These are phyloP conservation scores for Lithosia quadra DNA, from an alignment of 2,888 invertebrate species.

Conservation along the genomic window DNA sequence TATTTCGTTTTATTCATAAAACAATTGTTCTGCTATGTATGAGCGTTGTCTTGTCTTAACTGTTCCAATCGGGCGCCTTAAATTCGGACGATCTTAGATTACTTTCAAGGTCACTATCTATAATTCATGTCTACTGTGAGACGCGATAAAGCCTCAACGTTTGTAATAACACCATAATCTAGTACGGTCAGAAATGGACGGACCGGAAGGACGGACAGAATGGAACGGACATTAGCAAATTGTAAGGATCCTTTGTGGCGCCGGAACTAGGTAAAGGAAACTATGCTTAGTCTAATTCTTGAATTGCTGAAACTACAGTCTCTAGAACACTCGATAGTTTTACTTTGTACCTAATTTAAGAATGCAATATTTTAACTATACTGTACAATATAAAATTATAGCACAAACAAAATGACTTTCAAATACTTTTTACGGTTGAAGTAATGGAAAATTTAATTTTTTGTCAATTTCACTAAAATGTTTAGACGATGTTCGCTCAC, in stretches of 20 bases:
- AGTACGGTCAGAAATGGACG: slow-evolving; percentile 27
- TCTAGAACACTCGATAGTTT: neutral
- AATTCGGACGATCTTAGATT: neutral
- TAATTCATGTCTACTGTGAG: neutral
- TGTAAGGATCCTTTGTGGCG: slow-evolving; percentile 40
- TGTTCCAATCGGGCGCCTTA: neutral
- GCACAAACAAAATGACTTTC: neutral
- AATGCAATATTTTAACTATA: neutral
- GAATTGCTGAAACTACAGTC: slow-evolving; percentile 8
- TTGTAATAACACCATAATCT: slow-evolving; percentile 24
- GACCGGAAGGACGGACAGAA: slow-evolving; percentile 22
- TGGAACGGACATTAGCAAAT: slow-evolving; percentile 38
- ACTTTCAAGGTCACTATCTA: neutral
- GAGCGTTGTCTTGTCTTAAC: neutral
- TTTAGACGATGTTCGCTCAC: slow-evolving; percentile 8
- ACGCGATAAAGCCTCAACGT: slow-evolving; percentile 6
- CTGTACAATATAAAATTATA: neutral
- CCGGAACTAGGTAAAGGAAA: slow-evolving; percentile 34
- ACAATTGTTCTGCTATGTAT: neutral
- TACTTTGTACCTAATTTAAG: neutral
- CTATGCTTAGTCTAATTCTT: slow-evolving; percentile 23
- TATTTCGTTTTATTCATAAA: too few relatives aligned
- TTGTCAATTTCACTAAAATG: slow-evolving; percentile 10
- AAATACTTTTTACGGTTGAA: neutral
- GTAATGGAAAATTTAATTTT: neutral